Conservation (phyloP, 2,888 invertebrate species). For the Phorcus lineatus region DNA sequence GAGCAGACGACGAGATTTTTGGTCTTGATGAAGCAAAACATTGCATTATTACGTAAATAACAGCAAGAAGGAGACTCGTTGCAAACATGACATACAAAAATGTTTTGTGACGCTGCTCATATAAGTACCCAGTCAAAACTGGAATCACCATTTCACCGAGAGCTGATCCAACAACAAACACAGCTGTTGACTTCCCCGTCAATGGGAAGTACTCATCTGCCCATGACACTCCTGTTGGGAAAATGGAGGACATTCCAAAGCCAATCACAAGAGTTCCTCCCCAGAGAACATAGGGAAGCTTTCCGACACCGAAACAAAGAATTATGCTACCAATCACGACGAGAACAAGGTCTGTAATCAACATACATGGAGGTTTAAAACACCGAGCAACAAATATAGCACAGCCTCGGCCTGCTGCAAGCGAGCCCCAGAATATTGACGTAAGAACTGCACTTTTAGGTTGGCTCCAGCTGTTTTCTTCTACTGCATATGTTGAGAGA, state of each 20-base stretch:
- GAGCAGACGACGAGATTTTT: conserved; percentile 30
- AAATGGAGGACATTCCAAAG: conserved; percentile 76
- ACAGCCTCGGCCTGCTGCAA: conserved; percentile 75
- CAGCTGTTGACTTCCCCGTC: conserved; percentile 76
- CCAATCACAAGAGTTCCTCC: conserved; percentile 74
- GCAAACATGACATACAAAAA: conserved; percentile 71
- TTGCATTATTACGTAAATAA: conserved; percentile 71
- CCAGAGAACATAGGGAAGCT: conserved; percentile 70
- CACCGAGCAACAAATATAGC: conserved; percentile 75
- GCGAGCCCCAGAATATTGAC: conserved; percentile 76
- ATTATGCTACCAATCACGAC: conserved; percentile 70
- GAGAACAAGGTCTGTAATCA: conserved; percentile 71
- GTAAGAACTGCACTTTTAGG: conserved; percentile 73
- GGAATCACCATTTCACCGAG: conserved; percentile 76
- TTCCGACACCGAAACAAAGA: conserved; percentile 66
- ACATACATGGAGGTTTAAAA: conserved; percentile 73
- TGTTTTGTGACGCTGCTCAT: conserved; percentile 68
- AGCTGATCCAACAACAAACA: conserved; percentile 76
- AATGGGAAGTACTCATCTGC: conserved; percentile 75
- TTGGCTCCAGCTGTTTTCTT: conserved; percentile 68
- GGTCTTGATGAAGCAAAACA: conserved; percentile 64
- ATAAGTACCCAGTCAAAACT: conserved; percentile 72
- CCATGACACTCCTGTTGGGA: conserved; percentile 77
- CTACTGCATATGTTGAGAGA: conserved; percentile 74
- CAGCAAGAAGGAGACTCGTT: conserved; percentile 58